Evolutionary conservation across 2,113 vertebrate genomes (phyloP).

Genomic region (Xyliphius kryptos): DNA sequence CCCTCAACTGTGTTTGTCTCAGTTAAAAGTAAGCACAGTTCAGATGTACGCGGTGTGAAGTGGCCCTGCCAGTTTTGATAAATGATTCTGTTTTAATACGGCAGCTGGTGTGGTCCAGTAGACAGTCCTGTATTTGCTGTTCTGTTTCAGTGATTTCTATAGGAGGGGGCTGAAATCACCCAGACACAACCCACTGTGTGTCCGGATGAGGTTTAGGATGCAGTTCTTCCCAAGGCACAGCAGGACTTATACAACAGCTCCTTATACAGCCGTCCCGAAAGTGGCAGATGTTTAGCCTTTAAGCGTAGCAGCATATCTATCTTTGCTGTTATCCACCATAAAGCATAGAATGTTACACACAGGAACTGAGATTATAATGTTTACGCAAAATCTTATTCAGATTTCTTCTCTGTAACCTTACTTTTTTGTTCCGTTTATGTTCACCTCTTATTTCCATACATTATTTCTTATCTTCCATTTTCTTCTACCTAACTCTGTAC

Average conservation of each 20-base stretch:
- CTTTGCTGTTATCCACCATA: not conserved
- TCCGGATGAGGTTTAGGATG: not conserved
- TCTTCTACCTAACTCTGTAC: too few relatives aligned
- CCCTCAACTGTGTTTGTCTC: too few relatives aligned
- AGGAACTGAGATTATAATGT: too few relatives aligned
- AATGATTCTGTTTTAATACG: constrained; percentile 5
- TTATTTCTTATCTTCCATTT: too few relatives aligned
- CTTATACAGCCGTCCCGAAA: constrained; percentile 19
- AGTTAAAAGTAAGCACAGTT: not conserved
- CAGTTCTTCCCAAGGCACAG: not conserved
- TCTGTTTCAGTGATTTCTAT: not conserved
- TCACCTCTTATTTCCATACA: too few relatives aligned
- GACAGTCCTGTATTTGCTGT: constrained; percentile 1
- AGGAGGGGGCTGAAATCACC: constrained; percentile 5
- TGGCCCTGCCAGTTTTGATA: constrained; percentile 1
- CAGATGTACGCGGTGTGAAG: not conserved
- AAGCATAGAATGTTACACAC: too few relatives aligned
- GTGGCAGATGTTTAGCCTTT: not conserved
- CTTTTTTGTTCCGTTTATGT: too few relatives aligned
- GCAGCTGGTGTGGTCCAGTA: not conserved
- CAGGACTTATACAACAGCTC: not conserved
- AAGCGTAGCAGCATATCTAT: not conserved
- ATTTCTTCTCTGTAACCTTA: too few relatives aligned
- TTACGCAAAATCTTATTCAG: too few relatives aligned
- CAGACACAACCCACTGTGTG: not conserved